Percentiles rank a stretch among this genome's conserved stretches.
These are phyloP conservation scores for Aricia agestis DNA, from an alignment of 1,140 invertebrate species.

Conservation along the genomic window DNA sequence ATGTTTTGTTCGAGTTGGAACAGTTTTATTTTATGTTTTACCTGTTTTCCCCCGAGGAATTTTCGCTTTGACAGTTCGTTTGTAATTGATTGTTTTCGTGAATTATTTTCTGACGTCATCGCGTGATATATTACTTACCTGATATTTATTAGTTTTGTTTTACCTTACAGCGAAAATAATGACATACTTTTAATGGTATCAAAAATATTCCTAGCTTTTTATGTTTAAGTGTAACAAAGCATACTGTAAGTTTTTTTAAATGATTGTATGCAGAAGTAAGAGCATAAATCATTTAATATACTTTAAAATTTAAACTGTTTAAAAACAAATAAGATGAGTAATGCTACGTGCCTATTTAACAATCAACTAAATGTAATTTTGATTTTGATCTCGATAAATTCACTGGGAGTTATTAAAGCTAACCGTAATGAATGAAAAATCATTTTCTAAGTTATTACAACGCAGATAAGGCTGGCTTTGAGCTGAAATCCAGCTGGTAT, in stretches of 20 bases:
- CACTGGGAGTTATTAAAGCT: background rate
- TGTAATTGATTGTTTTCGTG: slow-evolving; percentile 66
- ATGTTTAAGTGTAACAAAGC: no score
- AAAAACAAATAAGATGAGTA: no score
- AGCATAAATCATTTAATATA: no score
- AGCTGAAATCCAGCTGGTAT: slow-evolving; percentile 60
- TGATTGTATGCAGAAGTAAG: no score
- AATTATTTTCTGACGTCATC: slow-evolving; percentile 27
- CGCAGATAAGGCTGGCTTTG: slow-evolving; percentile 46
- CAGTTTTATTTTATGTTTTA: slow-evolving; percentile 65
- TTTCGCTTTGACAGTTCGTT: slow-evolving; percentile 60
- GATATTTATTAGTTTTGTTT: slow-evolving; percentile 1
- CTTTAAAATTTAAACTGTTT: no score
- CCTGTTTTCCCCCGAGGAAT: slow-evolving; percentile 51
- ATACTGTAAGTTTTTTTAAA: no score
- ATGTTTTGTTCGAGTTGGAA: slow-evolving; percentile 65
- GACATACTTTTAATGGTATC: background rate
- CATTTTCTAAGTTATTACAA: slow-evolving; percentile 34
- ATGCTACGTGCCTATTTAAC: no score
- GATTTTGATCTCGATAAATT: background rate
- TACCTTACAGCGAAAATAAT: background rate
- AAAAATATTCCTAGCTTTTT: no score
- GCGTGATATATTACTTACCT: slow-evolving; percentile 22
- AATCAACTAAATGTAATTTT: background rate
- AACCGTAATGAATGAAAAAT: slow-evolving; percentile 20